These are phyloP conservation scores for Illadopsis cleaveri DNA, from an alignment of 2,113 vertebrate species.

Conservation along the genomic window DNA sequence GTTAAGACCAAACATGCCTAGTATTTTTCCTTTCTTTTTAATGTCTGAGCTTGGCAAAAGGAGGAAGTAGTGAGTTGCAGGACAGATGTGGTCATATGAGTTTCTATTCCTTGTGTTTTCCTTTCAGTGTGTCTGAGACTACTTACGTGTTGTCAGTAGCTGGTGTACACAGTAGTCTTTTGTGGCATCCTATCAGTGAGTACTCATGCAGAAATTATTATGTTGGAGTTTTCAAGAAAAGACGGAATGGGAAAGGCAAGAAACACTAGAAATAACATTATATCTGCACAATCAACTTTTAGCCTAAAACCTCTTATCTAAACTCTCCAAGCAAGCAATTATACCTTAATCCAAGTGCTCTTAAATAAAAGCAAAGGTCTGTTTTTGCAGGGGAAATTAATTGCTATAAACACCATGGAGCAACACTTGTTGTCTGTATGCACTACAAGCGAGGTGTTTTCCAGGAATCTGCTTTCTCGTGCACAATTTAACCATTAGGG, in stretches of 20 bases:
- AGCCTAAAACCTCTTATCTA: neutral
- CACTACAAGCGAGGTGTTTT: neutral
- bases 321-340: neutral
- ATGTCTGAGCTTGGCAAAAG: neutral
- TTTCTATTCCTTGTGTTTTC: neutral
- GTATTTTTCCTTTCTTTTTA: neutral
- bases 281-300: neutral
- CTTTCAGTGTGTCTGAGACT: neutral
- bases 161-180: neutral
- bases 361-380: neutral
- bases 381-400: neutral
- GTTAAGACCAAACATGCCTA: neutral
- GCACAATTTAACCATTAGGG: neutral
- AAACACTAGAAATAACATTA: neutral
- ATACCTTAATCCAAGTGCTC: neutral
- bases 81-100: neutral
- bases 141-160: neutral
- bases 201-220: neutral
- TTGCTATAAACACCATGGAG: neutral
- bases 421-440: neutral
- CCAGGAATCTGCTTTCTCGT: neutral
- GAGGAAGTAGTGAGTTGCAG: neutral
- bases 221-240: accelerated
- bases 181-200: neutral
- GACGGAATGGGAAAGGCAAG: neutral